Base-by-base conservation (phyloP, 1,140 invertebrate species). In the Scaptomyza pallida region DNA sequence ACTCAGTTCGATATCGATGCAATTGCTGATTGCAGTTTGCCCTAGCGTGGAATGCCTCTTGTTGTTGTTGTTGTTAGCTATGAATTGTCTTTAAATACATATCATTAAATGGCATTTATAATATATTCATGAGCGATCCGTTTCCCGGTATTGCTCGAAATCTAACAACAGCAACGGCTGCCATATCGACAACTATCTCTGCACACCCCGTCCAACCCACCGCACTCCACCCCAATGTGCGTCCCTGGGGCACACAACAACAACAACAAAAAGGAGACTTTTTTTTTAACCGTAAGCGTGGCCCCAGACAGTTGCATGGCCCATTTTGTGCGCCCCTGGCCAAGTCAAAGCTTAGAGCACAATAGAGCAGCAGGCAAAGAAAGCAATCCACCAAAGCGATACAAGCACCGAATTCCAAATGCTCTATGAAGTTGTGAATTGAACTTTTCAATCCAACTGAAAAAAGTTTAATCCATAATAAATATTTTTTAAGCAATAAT, bases 61-160 rank as follows among this genome's bases (percentile, higher is more conserved):
- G 26, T 5, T 48, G 33, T 15, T 64, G 47, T 64, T 60, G 52
- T 67, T 54, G 41, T 76, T 62, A 62, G 63, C 80, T 86, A 73
- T 86, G 80, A 86, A 85, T 85, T 85, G 80, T 85, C 80, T 85
- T 86, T 85, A 85, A 85, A 85, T 85, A 85, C 77, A 85, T 79
- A 78, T 83, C 80, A 86, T 85, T 85, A 85, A 86, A 88, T 88
- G 75, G 78, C 82, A 86, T 88, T 86, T 88, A 75, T 86, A 86
- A 86, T 86, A 88, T 86, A 86, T 86, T 86, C 81, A 86, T 88
- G 77, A 85, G 80, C 73, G 71, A 77, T 74, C 71, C 59, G 81
- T 73, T 85, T 85, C 81, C 81, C 81, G 78, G 81, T 86, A 86
- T 81, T 86, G 82, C 78, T 81, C 81, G 65, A 77, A 68, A 88